Conservation (phyloP, 2,113 vertebrate species). For the Sterrhoptilus dennistouni region DNA sequence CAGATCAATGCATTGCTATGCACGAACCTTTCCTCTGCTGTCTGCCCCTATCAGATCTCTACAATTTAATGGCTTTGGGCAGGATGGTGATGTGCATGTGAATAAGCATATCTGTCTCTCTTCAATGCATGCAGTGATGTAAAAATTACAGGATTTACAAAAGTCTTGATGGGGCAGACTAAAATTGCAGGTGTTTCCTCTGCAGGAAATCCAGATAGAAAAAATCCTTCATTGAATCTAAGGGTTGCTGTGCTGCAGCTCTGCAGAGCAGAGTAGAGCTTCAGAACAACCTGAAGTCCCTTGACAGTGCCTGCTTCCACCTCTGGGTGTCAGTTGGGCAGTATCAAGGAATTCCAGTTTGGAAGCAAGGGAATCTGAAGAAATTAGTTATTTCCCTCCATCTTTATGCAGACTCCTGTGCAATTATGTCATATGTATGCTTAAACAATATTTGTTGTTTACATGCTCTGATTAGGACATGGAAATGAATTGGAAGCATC, state of each 20-base stretch:
- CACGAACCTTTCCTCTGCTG: constrained; percentile 13
- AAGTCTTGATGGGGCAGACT: constrained; percentile 53
- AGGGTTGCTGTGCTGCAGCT: neutral
- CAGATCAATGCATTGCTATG: constrained; percentile 1
- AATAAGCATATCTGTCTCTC: constrained; percentile 5
- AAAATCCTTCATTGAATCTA: neutral
- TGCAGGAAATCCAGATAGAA: neutral
- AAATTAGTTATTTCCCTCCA: neutral
- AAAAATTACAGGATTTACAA: neutral
- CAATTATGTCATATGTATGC: neutral
- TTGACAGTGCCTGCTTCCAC: neutral
- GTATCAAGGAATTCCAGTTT: neutral
- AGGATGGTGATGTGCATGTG: constrained; percentile 45
- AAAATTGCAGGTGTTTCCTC: neutral
- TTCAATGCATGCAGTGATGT: constrained; percentile 40
- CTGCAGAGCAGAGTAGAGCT: neutral
- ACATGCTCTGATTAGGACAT: neutral
- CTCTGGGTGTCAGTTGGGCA: neutral
- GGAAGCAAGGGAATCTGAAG: neutral
- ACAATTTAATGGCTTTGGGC: constrained; percentile 37
- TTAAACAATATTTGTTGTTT: neutral
- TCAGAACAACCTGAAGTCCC: neutral
- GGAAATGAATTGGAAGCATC: neutral
- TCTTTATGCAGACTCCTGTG: neutral
- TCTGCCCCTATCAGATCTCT: neutral